Base-by-base conservation (phyloP, 2,888 invertebrate species). In the Gasteruption jaculator region DNA sequence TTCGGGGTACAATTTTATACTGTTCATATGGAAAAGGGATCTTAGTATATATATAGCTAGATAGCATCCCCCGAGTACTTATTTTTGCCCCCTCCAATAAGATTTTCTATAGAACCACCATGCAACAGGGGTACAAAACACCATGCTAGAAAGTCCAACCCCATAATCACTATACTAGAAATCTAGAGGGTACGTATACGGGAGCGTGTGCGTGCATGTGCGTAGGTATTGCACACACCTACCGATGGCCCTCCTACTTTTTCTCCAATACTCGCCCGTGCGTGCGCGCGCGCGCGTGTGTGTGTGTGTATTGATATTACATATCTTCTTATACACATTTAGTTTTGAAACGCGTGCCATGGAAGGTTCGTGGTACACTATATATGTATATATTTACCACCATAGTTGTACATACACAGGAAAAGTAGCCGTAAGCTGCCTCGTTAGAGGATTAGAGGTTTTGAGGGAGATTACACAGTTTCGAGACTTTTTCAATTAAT, bases 381-480 rank as follows among this genome's bases (percentile, higher is more conserved):
- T n/a, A n/a, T n/a, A n/a, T n/a, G n/a, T n/a, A n/a, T n/a, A n/a
- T n/a, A n/a, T n/a, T n/a, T n/a, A n/a, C n/a, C n/a, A n/a, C n/a
- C n/a, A n/a, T n/a, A n/a, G n/a, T n/a, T n/a, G n/a, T n/a, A n/a
- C n/a, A n/a, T n/a, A n/a, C n/a, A n/a, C n/a, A n/a, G n/a, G n/a
- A 46, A 41, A 52, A 49, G 46, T 50, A 56, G 52, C 48, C 48
- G n/a, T n/a, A n/a, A n/a, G n/a, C n/a, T n/a, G 56, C 59, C 61
- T 58, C 57, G 60, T 65, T 62, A 60, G 57, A 44, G 63, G 63
- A 67, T 68, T 67, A 65, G 65, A 63, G 63, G 65, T 68, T 68
- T 66, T 59, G 61, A 53, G 61, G 58, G 57, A 54, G 59, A 63
- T 67, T 66, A 59, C 59, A 60, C 58, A 50, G 54, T 55, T 58